Evolutionary conservation across 2,113 vertebrate species (phyloP), one percentile per base, ranked within the genome.

Genomic region (Girardinichthys multiradiatus): DNA sequence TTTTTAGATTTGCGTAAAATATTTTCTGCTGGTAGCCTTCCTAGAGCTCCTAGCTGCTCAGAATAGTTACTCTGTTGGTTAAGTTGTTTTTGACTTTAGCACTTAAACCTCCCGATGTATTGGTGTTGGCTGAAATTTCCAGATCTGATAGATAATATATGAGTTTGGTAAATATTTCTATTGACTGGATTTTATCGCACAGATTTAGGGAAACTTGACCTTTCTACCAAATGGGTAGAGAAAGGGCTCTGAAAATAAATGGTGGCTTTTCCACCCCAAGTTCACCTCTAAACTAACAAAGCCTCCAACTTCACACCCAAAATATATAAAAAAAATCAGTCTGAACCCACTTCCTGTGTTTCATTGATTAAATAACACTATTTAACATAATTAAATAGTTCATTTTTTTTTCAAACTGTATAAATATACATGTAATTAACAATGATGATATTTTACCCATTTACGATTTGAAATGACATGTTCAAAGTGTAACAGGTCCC

Each of bases 351-450:
- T 71, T 69, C 10, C 9, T 6, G 62, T 27, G 2, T 67, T 59
- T 30, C 4, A 14, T 72, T 21, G 0, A 35, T 14, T 39, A 62
- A 1, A 60, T 33, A 79, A 68, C 21, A 31, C 1, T 15, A n/a
- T n/a, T n/a, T n/a, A 13, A 6, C 64, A 69, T 6, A 71, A 33
- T 80, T 80, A 84, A 86, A 79, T 80, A 76, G 13, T 89, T 87
- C 88, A 89, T 84, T 48, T 79, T 57, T 12, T 45, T 45, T 45
- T 84, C 33, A 64, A 54, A 76, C 70, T 72, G 35, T 48, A 74
- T 33, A 64, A 19, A 45, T 45, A 54, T 30, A 64, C 7, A 66
- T 17, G 21, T 48, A 65, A 63, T 51, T 87, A 63, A 76, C 77
- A 58, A 85, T 79, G 28, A 81, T 70, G 42, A 71, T 45, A n/a